Evolutionary conservation across 1,140 invertebrate species (phyloP).

Genomic region (Propsilocerus akamusi): DNA sequence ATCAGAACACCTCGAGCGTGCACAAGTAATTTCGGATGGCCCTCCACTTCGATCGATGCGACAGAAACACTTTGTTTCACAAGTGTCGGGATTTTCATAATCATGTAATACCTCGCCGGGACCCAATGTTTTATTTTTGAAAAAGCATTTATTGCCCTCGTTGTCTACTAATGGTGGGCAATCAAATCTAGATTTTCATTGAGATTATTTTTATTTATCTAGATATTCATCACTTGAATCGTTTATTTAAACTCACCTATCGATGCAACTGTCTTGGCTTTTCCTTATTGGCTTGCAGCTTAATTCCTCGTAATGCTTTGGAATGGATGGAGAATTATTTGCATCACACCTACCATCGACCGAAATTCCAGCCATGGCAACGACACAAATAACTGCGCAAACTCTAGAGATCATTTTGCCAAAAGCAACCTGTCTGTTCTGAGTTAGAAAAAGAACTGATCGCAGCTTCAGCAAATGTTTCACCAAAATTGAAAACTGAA

Average conservation of each 20-base stretch:
- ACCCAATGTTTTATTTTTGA: not conserved
- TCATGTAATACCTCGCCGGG: not conserved
- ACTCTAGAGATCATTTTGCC: too few relatives aligned
- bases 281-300: not conserved
- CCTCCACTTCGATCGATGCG: not conserved
- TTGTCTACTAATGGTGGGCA: not conserved
- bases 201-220: not conserved
- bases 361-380: too few relatives aligned
- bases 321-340: too few relatives aligned
- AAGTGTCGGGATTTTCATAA: not conserved
- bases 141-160: not conserved
- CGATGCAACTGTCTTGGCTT: too few relatives aligned
- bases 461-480: too few relatives aligned
- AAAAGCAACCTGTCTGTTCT: too few relatives aligned
- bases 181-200: not conserved
- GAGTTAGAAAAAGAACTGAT: too few relatives aligned
- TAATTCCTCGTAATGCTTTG: not conserved
- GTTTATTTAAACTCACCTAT: too few relatives aligned
- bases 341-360: too few relatives aligned
- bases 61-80: not conserved
- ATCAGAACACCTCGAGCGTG: constrained; percentile 26
- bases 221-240: too few relatives aligned
- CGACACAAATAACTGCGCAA: too few relatives aligned
- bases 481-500: too few relatives aligned
- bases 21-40: constrained; percentile 18